Base-by-base conservation (phyloP, 2,797 vertebrate species). In the Mormyrus proboscirostris region DNA sequence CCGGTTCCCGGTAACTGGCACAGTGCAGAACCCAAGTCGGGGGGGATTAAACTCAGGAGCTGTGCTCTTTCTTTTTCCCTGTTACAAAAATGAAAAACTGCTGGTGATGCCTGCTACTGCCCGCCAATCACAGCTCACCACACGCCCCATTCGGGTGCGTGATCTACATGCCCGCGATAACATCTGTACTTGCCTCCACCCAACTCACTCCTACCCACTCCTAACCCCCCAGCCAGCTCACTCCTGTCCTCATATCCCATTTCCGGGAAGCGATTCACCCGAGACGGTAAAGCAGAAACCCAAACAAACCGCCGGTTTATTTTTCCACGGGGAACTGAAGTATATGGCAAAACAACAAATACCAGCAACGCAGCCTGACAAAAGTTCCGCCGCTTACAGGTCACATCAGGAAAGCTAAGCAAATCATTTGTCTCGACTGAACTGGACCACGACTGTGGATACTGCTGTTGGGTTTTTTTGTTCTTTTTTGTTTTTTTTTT, bases 401-500 rank as follows among this genome's bases (percentile, higher is more conserved):
- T 89, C 92, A 87, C 87, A 0, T 83, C 91, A 90, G 91, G 92
- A 91, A 92, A 93, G 93, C 90, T 92, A 91, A 92, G 94, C 92
- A 89, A 91, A 91, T 90, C 91, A 94, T 94, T 94, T 92, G 90
- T 94, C 92, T 93, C 90, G 84, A 85, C 90, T 91, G 90, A 90
- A 88, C 92, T 88, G 92, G 92, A 94, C 90, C 89, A 88, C 92
- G 90, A 90, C 91, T 92, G 92, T 89, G 85, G 88, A 93, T 91
- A 95, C 29, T 93, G 22, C 57, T 94, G 94, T 95, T 94, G 92
- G 88, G 29, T 33, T 33, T 33, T 33, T 33, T 33, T 33, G 29
- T 33, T 33, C 29, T 92, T 89, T 92, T 93, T 93, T 59, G 2
- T n/a, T 94, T 93, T 87, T 88, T 90, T 84, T 90, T 69, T 69